These are phyloP conservation scores for Python bivittatus DNA, from an alignment of 2,113 vertebrate genomes.

Conservation along the genomic window DNA sequence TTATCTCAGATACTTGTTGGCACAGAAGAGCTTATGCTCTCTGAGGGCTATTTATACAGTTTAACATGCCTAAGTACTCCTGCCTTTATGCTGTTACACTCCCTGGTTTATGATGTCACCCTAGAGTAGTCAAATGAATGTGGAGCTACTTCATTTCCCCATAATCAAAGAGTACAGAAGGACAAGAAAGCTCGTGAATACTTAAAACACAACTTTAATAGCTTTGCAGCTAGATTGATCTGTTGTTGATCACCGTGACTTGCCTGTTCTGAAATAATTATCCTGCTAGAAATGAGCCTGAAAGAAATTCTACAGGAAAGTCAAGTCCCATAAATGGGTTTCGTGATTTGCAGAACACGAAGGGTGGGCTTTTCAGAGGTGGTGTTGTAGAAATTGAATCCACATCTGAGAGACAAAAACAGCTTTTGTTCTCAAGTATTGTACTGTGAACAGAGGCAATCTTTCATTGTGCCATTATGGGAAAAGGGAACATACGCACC, in stretches of 20 bases:
- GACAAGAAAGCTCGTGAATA: conserved; percentile 19
- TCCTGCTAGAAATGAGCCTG: conserved; percentile 22
- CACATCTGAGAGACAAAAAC: neutral
- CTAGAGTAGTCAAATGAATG: conserved; percentile 15
- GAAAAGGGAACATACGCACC: neutral
- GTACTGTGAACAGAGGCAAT: neutral
- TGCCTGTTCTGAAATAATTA: conserved; percentile 22
- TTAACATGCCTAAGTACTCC: conserved; percentile 7
- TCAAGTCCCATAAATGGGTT: neutral
- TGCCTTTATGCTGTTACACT: conserved; percentile 21
- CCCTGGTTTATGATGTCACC: conserved; percentile 24
- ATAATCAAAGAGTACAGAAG: neutral
- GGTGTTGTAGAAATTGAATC: neutral
- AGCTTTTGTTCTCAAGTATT: neutral
- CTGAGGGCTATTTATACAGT: conserved; percentile 15
- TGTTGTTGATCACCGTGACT: conserved; percentile 10
- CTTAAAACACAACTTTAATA: conserved; percentile 20
- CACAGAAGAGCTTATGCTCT: conserved; percentile 7
- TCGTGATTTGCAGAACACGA: conserved; percentile 4
- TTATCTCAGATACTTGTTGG: conserved; percentile 18
- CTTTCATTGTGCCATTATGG: neutral
- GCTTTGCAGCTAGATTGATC: conserved; percentile 12
- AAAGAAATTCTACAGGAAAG: conserved; percentile 38
- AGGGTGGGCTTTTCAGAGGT: conserved; percentile 4
- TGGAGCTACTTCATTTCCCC: conserved; percentile 14